Evolutionary conservation across 1,140 invertebrate species (phyloP), one percentile per base, ranked within the genome.

Genomic region (Oryctes rhinoceros): DNA sequence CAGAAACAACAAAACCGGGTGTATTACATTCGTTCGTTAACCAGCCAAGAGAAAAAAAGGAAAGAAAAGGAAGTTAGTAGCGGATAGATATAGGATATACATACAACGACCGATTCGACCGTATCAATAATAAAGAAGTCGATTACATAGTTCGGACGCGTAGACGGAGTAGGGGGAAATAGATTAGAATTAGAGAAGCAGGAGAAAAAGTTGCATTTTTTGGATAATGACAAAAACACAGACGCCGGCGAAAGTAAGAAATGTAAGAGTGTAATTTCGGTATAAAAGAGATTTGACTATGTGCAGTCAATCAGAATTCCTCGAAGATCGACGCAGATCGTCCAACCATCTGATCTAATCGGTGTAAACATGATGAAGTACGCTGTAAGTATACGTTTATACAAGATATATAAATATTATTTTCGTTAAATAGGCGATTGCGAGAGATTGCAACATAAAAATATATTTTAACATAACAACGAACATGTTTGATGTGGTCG

Each of bases 201-300:
- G 65, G 20, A 67, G 24, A 71, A 71, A 71, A 37, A 71, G 65
- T 37, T 15, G 65, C 18, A 71, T 35, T 71, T 71, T 71, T 71
- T 24, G 65, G 65, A 71, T 71, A 71, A 30, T 71, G 65, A 71
- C 65, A 37, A 71, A 71, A 71, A 35, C 24, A 3, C 7, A 59
- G 65, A 71, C 35, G 65, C 11, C 65, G 65, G 65, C 65, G 65
- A 71, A 71, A 71, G 65, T 71, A 71, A 71, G 65, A 37, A 71
- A 71, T 71, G 65, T 71, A 71, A 37, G 24, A 71, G 65, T 71
- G 35, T 71, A 35, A 71, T 71, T 71, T 71, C 65, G 65, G 24
- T 71, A 71, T 71, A 71, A 71, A 71, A 71, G 65, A 71, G 65
- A 71, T 71, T 71, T 71, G 65, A 71, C 35, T 35, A 71, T 30